A percentile compares a stretch with the other conserved stretches of the same genome.
Evolutionary conservation across 2,113 vertebrate genomes (phyloP).

Genomic region (Salvator merianae): DNA sequence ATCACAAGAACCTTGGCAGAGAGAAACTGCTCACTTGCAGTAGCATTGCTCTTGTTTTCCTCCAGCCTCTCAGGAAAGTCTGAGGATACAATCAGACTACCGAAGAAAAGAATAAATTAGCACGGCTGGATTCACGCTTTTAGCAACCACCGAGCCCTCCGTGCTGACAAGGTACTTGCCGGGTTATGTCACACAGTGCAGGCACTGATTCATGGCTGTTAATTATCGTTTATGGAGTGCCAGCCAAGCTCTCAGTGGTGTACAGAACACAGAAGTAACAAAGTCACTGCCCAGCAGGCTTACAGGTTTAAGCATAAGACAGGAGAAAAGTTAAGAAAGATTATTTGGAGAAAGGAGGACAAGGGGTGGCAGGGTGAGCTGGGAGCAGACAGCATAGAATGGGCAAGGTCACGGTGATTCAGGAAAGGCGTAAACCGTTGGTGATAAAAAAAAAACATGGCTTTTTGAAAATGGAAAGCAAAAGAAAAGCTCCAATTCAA

Average conservation of each 20-base stretch:
- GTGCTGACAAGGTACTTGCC: background rate
- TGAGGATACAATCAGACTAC: background rate
- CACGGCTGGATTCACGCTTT: background rate
- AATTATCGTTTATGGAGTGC: conserved; percentile 5
- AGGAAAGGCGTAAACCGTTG: background rate
- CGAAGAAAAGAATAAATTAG: conserved; percentile 8
- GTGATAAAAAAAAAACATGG: background rate
- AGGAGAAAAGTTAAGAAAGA: background rate
- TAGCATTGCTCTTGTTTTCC: background rate
- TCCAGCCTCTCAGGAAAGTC: background rate
- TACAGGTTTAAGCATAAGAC: background rate
- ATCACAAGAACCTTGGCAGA: background rate
- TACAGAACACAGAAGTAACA: background rate
- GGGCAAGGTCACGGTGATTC: background rate
- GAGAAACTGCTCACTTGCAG: background rate
- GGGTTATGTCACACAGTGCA: background rate
- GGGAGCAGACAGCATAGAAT: background rate
- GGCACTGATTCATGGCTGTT: background rate
- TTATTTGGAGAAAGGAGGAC: background rate
- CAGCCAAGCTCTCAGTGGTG: background rate
- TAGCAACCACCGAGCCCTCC: background rate
- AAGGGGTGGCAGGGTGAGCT: background rate
- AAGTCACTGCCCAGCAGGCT: conserved; percentile 2
- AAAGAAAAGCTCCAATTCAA: background rate
- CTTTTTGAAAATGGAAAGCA: background rate